These are phyloP conservation scores for Neotoxoptera formosana DNA, from an alignment of 1,140 invertebrate genomes.

Conservation along the genomic window DNA sequence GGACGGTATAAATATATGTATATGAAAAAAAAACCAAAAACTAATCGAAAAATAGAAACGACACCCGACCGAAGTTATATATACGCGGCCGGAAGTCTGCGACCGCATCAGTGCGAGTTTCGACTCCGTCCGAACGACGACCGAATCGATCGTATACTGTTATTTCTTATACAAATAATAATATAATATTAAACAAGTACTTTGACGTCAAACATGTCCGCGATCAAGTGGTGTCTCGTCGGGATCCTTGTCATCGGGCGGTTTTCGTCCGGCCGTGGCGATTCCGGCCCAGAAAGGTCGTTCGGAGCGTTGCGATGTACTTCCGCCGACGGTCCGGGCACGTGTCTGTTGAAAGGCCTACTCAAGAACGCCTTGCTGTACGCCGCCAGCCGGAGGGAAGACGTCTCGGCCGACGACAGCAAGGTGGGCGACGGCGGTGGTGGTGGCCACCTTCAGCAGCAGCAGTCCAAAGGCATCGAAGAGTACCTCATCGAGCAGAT, in stretches of 20 bases:
- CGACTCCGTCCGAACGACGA: neutral
- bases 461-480: conserved; percentile 45
- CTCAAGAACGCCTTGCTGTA: neutral
- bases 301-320: neutral
- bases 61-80: conserved; percentile 24
- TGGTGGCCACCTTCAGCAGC: neutral
- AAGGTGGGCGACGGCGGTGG: neutral
- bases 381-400: neutral
- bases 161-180: neutral
- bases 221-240: neutral
- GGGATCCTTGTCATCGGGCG: neutral
- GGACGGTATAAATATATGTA: neutral
- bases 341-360: conserved; percentile 11
- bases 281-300: neutral
- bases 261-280: neutral
- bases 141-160: neutral
- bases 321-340: neutral
- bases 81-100: neutral
- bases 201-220: neutral
- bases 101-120: neutral
- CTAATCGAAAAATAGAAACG: neutral
- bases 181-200: neutral
- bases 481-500: conserved; percentile 6
- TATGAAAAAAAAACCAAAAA: neutral
- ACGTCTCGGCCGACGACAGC: too few relatives aligned